These are phyloP conservation scores for Hyppa rectilinea DNA, from an alignment of 2,888 invertebrate species.

Conservation along the genomic window DNA sequence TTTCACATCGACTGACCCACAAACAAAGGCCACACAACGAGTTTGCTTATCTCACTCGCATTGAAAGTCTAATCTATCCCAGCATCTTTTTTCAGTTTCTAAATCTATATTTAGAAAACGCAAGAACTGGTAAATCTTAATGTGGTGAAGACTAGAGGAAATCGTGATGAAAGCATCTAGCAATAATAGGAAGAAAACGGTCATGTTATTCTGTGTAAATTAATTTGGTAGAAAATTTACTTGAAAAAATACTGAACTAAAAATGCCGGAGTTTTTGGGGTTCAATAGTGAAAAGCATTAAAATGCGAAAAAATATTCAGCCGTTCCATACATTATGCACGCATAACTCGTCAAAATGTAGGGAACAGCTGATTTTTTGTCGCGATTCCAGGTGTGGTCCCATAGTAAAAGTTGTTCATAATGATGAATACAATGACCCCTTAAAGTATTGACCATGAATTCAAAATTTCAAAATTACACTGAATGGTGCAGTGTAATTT, in stretches of 20 bases:
- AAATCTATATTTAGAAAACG: conserved; percentile 28
- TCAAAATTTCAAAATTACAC: too few relatives aligned
- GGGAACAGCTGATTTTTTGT: too few relatives aligned
- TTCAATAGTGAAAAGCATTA: too few relatives aligned
- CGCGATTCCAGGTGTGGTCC: too few relatives aligned
- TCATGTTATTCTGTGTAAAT: not conserved
- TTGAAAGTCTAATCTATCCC: conserved; percentile 26
- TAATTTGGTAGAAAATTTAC: not conserved
- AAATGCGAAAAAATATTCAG: too few relatives aligned
- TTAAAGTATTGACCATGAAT: too few relatives aligned
- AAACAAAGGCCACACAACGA: conserved; percentile 42
- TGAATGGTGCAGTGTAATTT: too few relatives aligned
- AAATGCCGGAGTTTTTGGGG: not conserved
- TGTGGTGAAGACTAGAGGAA: not conserved
- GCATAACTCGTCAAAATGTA: too few relatives aligned
- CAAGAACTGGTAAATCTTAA: conserved; percentile 15
- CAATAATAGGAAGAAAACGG: not conserved
- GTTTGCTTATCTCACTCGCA: conserved; percentile 41
- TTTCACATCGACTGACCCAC: conserved; percentile 34
- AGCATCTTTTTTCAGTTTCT: conserved; percentile 46
- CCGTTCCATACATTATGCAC: too few relatives aligned
- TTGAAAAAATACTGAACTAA: not conserved
- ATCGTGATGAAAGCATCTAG: not conserved
- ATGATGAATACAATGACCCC: too few relatives aligned
- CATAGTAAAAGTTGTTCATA: too few relatives aligned